A percentile compares a stretch with the other conserved stretches of the same genome.
phyloP scores from a whole-genome alignment of 37 sponge, comb jelly and placozoan genomes.

The Lycopodina hypogea region DNA sequence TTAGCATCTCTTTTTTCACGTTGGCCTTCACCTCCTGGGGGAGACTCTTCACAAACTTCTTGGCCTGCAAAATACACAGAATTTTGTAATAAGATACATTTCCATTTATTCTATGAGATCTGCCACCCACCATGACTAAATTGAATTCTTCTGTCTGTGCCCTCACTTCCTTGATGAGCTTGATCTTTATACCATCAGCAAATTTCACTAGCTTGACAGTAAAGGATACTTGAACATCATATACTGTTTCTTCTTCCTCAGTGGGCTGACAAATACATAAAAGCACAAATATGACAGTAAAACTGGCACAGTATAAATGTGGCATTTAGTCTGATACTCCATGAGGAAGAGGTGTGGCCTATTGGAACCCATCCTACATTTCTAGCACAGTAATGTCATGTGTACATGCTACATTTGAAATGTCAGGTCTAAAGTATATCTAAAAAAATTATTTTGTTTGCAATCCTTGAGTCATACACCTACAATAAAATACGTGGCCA shows the following conservation, averaged over 20 bases:
- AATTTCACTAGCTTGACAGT: constrained; percentile 78
- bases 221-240: constrained; percentile 75
- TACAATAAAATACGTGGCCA: no score
- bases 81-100: background rate
- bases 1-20: constrained; percentile 82
- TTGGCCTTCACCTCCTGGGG: constrained; percentile 75
- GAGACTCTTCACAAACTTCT: constrained; percentile 81
- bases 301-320: no score
- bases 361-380: no score
- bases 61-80: constrained; percentile 55
- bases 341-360: no score
- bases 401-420: no score
- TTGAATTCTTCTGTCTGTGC: constrained; percentile 81
- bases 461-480: no score
- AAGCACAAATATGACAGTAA: no score
- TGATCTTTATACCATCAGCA: constrained; percentile 74
- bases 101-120: background rate
- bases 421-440: no score
- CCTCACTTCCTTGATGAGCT: constrained; percentile 91
- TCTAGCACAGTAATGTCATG: no score
- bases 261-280: background rate
- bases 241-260: background rate
- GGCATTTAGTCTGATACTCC: no score
- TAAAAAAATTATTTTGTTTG: no score
- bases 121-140: constrained; percentile 72